Conservation (phyloP, 2,888 invertebrate species). For the Ormyrus pomaceus region DNA sequence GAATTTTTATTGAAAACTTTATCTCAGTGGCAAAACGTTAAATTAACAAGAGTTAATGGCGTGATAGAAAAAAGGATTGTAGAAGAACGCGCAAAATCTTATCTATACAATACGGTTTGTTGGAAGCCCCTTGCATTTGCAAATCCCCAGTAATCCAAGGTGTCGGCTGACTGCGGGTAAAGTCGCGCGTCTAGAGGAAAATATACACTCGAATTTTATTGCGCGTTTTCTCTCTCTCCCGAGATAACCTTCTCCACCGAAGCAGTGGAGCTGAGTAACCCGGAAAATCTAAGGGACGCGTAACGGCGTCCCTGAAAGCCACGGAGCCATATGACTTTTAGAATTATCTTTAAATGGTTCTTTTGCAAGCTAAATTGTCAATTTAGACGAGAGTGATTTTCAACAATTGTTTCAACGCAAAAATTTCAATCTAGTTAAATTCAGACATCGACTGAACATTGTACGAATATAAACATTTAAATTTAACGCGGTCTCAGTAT, state of each 20-base stretch:
- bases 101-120: slow-evolving; percentile 22
- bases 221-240: slow-evolving; percentile 44
- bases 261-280: slow-evolving; percentile 19
- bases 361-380: too few species aligned
- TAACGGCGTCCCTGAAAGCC: not conserved
- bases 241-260: slow-evolving; percentile 14
- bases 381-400: too few species aligned
- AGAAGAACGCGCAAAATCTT: slow-evolving; percentile 24
- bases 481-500: too few species aligned
- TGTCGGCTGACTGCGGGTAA: slow-evolving; percentile 57
- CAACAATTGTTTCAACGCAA: too few species aligned
- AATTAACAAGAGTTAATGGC: too few species aligned
- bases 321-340: slow-evolving; percentile 23
- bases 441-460: too few species aligned
- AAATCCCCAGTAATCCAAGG: slow-evolving; percentile 63
- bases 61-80: slow-evolving; percentile 12
- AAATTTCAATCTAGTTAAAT: too few species aligned
- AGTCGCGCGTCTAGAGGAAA: slow-evolving; percentile 54
- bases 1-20: too few species aligned
- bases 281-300: slow-evolving; percentile 35
- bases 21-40: too few species aligned
- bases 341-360: slow-evolving; percentile 20
- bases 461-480: too few species aligned
- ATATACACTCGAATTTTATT: slow-evolving; percentile 60
- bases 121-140: slow-evolving; percentile 57